phyloP scores from a whole-genome alignment of 1,140 invertebrate species.

The Eueides isabella region DNA sequence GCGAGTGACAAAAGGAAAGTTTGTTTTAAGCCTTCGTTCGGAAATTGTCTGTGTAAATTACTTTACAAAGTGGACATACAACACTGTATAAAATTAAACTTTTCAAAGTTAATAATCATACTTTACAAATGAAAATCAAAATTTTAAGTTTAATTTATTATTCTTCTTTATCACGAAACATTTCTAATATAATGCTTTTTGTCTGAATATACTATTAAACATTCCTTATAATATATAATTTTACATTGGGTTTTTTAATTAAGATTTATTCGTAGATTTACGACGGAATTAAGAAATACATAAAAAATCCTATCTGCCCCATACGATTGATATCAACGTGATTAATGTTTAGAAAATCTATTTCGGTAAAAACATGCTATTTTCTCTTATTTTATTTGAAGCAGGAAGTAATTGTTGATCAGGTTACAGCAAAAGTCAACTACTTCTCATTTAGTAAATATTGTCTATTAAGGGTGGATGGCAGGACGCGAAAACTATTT shows the following conservation, averaged over 20 bases:
- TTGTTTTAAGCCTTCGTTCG: constrained; percentile 20
- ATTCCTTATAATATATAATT: too few species aligned
- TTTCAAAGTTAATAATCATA: constrained; percentile 14
- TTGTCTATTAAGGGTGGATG: neutral
- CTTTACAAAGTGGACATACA: constrained; percentile 25
- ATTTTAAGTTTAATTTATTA: too few species aligned
- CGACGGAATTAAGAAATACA: too few species aligned
- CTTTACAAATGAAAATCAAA: constrained; percentile 15
- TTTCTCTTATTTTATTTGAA: neutral
- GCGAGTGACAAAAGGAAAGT: constrained; percentile 20
- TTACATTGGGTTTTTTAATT: too few species aligned
- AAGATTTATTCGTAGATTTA: too few species aligned
- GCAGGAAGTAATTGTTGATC: neutral
- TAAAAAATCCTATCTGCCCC: neutral
- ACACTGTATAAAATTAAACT: constrained; percentile 22
- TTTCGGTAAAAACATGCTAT: neutral
- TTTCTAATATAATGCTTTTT: too few species aligned
- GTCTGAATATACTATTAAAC: too few species aligned
- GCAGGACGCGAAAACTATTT: constrained; percentile 4
- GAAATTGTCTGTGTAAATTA: constrained; percentile 26
- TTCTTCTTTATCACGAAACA: too few species aligned
- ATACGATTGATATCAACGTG: neutral
- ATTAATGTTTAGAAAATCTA: neutral
- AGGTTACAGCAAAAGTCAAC: neutral
- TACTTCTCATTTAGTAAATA: constrained; percentile 2